Evolutionary conservation across 2,113 vertebrate genomes (phyloP).

Genomic region (Melanerpes formicivorus): DNA sequence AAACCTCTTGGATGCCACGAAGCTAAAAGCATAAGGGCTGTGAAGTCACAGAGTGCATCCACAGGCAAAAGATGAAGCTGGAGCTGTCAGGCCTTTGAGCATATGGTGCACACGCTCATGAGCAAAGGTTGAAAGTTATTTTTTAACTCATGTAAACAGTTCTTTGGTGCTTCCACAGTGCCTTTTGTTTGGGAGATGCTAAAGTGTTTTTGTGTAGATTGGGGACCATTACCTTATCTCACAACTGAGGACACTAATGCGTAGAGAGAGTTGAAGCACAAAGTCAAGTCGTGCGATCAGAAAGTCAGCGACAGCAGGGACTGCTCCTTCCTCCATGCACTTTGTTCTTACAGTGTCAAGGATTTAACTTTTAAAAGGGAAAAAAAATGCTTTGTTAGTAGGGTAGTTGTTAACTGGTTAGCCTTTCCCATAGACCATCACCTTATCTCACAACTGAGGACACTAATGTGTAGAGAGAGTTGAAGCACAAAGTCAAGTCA

Average conservation of each 20-base stretch:
- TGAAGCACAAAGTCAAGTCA: constrained; percentile 13
- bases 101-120: constrained; percentile 55
- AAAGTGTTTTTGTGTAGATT: not conserved
- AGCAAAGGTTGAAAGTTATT: constrained; percentile 69
- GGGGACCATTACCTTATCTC: constrained; percentile 42
- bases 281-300: not conserved
- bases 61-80: constrained; percentile 29
- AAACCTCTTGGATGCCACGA: constrained; percentile 53
- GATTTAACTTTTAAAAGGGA: not conserved
- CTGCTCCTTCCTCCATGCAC: not conserved
- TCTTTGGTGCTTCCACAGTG: constrained; percentile 26
- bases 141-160: constrained; percentile 64
- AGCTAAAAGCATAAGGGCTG: constrained; percentile 46
- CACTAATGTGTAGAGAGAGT: not conserved
- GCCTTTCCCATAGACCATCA: not conserved
- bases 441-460: constrained; percentile 26
- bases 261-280: not conserved
- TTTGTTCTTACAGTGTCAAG: not conserved
- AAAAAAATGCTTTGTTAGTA: not conserved
- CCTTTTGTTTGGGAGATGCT: constrained; percentile 51
- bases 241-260: not conserved
- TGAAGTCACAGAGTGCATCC: constrained; percentile 50
- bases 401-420: not conserved
- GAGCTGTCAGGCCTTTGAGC: constrained; percentile 40
- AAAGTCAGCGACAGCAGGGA: not conserved